phyloP scores from a whole-genome alignment of 2,888 invertebrate genomes.

The Tenthredo mesomela region DNA sequence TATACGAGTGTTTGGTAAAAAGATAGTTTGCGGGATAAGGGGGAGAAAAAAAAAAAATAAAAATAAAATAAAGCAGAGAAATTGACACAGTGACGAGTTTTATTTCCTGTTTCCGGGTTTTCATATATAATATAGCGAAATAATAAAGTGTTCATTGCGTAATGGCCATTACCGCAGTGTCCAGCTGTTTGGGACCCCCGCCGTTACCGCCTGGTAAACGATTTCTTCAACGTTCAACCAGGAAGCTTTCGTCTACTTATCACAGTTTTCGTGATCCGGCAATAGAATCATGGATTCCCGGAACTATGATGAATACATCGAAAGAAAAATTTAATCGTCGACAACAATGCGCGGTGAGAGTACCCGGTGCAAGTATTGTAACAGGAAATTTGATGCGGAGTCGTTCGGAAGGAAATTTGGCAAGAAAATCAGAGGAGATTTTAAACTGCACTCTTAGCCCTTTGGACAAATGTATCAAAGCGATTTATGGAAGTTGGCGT shows the following conservation, averaged over 20 bases:
- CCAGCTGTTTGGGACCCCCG: slow-evolving; percentile 80
- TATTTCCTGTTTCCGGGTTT: not conserved
- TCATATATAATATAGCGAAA: not conserved
- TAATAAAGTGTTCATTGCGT: slow-evolving; percentile 52
- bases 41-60: not conserved
- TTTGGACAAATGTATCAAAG: slow-evolving; percentile 86
- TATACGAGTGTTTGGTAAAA: not conserved
- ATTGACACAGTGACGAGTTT: not conserved
- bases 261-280: slow-evolving; percentile 81
- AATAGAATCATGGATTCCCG: slow-evolving; percentile 77
- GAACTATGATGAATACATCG: slow-evolving; percentile 67
- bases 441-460: slow-evolving; percentile 65
- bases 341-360: slow-evolving; percentile 60
- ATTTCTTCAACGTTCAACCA: slow-evolving; percentile 69
- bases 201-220: slow-evolving; percentile 81
- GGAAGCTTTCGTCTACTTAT: slow-evolving; percentile 80
- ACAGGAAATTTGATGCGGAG: not conserved
- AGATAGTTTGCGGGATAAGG: not conserved
- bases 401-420: slow-evolving; percentile 85
- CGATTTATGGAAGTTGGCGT: slow-evolving; percentile 89
- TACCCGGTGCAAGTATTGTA: slow-evolving; percentile 56
- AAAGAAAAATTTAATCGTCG: slow-evolving; percentile 61
- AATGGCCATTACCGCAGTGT: slow-evolving; percentile 79
- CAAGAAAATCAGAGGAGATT: slow-evolving; percentile 58
- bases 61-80: not conserved